A percentile compares a stretch with the other conserved stretches of the same genome.
These are phyloP conservation scores for Climacteris rufus DNA, from an alignment of 2,113 vertebrate species.

Conservation along the genomic window DNA sequence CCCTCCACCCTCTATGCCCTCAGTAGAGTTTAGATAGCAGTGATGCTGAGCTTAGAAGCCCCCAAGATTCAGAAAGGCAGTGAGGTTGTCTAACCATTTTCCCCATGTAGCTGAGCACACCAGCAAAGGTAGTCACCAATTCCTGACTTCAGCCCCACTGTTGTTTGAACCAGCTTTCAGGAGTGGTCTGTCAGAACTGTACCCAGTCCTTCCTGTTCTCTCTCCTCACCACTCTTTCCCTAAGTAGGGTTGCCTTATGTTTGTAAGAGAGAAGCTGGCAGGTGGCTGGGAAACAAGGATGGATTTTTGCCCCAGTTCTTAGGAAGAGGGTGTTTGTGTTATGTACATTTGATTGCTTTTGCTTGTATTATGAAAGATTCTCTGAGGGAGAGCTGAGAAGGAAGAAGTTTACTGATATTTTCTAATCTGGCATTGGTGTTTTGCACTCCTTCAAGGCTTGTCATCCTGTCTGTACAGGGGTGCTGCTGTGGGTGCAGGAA, in stretches of 20 bases:
- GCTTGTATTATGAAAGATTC: background rate
- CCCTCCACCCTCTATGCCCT: background rate
- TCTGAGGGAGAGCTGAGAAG: background rate
- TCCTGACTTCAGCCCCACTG: background rate
- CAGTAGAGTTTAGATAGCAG: background rate
- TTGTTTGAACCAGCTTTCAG: background rate
- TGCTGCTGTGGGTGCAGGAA: background rate
- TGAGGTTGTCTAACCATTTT: rapidly evolving
- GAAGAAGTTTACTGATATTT: background rate
- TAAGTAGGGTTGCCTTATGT: background rate
- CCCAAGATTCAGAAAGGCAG: background rate
- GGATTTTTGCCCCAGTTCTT: background rate
- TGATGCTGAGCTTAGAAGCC: background rate
- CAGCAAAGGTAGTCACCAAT: background rate
- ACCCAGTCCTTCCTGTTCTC: background rate
- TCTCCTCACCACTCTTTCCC: background rate
- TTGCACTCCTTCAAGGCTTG: background rate
- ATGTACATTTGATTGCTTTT: background rate
- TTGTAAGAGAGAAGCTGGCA: background rate
- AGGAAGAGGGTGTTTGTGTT: background rate
- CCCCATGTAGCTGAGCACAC: background rate
- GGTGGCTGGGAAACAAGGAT: background rate
- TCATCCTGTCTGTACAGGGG: background rate
- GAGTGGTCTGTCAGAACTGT: background rate
- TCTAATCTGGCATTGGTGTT: background rate